Evolutionary conservation across 2,888 invertebrate species (phyloP), one percentile per base, ranked within the genome.

Genomic region (Fragum sueziense): DNA sequence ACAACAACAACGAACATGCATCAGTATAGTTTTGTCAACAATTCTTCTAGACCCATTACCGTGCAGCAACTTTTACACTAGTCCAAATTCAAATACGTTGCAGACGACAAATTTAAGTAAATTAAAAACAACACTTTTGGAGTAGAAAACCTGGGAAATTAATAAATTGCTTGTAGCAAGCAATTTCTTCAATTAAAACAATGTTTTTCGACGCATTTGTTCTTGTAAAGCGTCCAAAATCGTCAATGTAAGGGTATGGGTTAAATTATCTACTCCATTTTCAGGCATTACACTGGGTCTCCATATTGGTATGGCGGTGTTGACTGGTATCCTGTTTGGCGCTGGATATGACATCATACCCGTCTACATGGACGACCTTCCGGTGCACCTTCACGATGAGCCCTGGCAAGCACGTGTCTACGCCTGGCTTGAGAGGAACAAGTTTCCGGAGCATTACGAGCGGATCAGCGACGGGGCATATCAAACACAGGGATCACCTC

Each of bases 291-390:
- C 84, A 0, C 65, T 88, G 11, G 37, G 59, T 74, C 61, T 61
- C 4, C 87, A 87, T 54, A 6, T 87, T 11, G 54, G 78, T 20
- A 71, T 86, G 59, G 61, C 80, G 2, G 62, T 82, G 0, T 71
- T 80, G 29, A 72, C 87, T 1, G 85, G 74, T 1, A 83, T 79
- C 52, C 74, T 88, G 7, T 25, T 86, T 4, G 74, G 59, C 0
- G 51, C 78, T 14, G 87, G 87, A 4, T 90, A 85, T 59, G 84
- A 87, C 70, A 65, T 90, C 22, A 72, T 88, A 27, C 89, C 89
- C 0, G 80, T 82, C 20, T 80, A 84, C 59, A 87, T 88, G 41
- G 79, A 80, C 17, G 72, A 69, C 59, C 76, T 89, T 11, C 89
- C 91, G 1, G 79, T 90, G 67, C 85, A 89, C 47, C 76, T 91